phyloP scores from a whole-genome alignment of 2,113 vertebrate species.

The Sciurus niger region DNA sequence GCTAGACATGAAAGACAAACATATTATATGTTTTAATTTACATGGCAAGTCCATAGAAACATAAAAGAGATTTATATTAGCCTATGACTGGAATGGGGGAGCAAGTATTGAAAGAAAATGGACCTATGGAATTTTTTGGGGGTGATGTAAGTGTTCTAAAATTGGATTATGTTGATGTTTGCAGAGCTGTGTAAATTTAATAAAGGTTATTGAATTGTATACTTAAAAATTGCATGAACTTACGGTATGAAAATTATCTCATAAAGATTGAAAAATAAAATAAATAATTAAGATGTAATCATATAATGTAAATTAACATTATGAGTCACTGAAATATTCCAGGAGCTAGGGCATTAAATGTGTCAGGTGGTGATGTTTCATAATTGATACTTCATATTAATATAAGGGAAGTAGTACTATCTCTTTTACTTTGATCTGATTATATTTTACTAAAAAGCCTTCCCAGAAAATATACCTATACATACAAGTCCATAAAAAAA shows the following conservation, averaged over 20 bases:
- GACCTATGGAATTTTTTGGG: not conserved
- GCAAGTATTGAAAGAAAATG: not conserved
- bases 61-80: not conserved
- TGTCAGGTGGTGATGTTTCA: not conserved
- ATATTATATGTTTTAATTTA: not conserved
- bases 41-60: not conserved
- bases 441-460: not conserved
- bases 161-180: not conserved
- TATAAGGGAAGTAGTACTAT: not conserved
- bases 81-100: not conserved
- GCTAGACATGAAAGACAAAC: not conserved
- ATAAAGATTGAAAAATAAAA: slow-evolving; percentile 8
- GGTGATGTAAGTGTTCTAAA: not conserved
- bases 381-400: not conserved
- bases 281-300: not conserved
- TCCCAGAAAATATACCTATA: not conserved
- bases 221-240: not conserved
- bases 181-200: not conserved
- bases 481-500: not conserved
- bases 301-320: not conserved
- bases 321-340: not conserved
- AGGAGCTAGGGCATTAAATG: not conserved
- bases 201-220: not conserved
- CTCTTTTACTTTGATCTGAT: not conserved
- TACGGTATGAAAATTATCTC: not conserved